Conservation (phyloP, 2,113 vertebrate species). For the Nibea albiflora region DNA sequence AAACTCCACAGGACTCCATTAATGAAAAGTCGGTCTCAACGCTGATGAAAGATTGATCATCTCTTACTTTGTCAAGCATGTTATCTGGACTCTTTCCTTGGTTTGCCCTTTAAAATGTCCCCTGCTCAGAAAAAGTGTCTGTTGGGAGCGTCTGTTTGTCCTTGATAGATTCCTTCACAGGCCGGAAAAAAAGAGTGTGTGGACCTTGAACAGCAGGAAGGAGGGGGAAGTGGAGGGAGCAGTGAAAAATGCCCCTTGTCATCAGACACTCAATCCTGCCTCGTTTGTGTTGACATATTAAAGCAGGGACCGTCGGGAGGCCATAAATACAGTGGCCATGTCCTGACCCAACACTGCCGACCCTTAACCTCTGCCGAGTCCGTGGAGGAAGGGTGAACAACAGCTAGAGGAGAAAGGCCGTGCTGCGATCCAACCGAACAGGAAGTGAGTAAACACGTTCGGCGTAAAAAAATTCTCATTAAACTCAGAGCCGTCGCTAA, state of each 20-base stretch:
- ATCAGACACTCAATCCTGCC: conserved; percentile 72
- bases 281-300: conserved; percentile 76
- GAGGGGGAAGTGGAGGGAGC: conserved; percentile 45
- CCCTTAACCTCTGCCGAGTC: conserved; percentile 49
- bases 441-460: not conserved
- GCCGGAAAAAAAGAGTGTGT: conserved; percentile 52
- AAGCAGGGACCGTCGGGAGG: conserved; percentile 48
- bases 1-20: conserved; percentile 71
- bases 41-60: conserved; percentile 73
- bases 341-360: conserved; percentile 63
- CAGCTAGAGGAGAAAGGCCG: not conserved
- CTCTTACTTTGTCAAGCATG: conserved; percentile 48
- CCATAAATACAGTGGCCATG: conserved; percentile 75
- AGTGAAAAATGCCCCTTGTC: conserved; percentile 75
- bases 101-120: conserved; percentile 62
- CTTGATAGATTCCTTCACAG: conserved; percentile 57
- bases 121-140: conserved; percentile 12
- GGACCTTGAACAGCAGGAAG: conserved; percentile 65
- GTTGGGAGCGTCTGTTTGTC: conserved; percentile 45
- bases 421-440: not conserved
- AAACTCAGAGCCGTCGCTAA: not conserved
- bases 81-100: conserved; percentile 44
- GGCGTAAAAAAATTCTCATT: not conserved
- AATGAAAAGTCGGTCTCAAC: conserved; percentile 68
- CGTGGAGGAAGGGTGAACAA: not conserved